Percentiles rank a stretch among this genome's conserved stretches.
Conservation (phyloP, 2,888 invertebrate species). For the Ferdinandea cuprea region DNA sequence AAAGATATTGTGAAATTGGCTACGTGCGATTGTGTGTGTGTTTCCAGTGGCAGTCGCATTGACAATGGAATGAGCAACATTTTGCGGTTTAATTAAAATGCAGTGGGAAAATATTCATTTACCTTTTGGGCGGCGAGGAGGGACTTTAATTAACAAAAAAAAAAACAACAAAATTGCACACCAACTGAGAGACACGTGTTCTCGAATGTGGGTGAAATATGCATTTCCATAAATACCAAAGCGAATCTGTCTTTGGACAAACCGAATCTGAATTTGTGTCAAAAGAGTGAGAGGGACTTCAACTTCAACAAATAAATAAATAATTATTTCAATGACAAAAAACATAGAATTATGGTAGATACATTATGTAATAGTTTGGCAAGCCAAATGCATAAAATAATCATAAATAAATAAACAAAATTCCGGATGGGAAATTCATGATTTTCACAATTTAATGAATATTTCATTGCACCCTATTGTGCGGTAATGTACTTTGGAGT, state of each 20-base stretch:
- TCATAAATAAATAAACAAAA: constrained; percentile 39
- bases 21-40: constrained; percentile 18
- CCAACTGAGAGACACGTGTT: constrained; percentile 14
- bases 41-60: no score
- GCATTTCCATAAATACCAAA: constrained; percentile 46
- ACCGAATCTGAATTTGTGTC: constrained; percentile 31
- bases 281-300: neutral
- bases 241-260: constrained; percentile 11
- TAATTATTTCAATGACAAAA: constrained; percentile 33
- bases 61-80: constrained; percentile 14
- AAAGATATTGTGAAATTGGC: constrained; percentile 59
- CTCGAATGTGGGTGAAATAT: constrained; percentile 30
- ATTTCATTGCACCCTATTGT: constrained; percentile 36
- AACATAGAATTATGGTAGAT: constrained; percentile 52
- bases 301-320: constrained; percentile 9
- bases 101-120: constrained; percentile 57
- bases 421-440: constrained; percentile 37
- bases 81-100: constrained; percentile 72
- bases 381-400: constrained; percentile 6
- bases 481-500: constrained; percentile 39
- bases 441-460: constrained; percentile 55
- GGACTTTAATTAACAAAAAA: constrained; percentile 65
- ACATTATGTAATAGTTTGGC: constrained; percentile 11
- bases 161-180: neutral
- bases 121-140: no score